Evolutionary conservation across 2,113 vertebrate species (phyloP), one percentile per base, ranked within the genome.

Genomic region (Gambusia holbrooki): DNA sequence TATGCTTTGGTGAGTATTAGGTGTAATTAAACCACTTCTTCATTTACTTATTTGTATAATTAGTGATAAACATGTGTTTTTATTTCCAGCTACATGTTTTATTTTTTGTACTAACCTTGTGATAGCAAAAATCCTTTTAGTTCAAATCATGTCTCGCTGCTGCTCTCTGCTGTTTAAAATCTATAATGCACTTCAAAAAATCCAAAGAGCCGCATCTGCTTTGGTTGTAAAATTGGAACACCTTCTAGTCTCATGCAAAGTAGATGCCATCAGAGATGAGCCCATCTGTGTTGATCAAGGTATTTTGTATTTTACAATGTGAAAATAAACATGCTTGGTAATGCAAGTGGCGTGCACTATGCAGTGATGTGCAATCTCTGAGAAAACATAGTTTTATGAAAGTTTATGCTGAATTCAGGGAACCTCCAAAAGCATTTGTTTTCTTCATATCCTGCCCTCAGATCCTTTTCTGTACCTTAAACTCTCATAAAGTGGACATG

Each of bases 401-500:
- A 17, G 13, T 51, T 30, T 65, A 17, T 33, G 25, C 32, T 33
- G 25, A 0, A 73, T 10, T 32, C 17, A 48, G 10, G 15, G 25
- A 12, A 22, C 17, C 4, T 22, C 9, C 6, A 63, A 45, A 42
- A 25, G 30, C 19, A 30, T 9, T 15, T 33, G 2, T 9, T 67
- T 48, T 13, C 2, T 48, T 28, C 0, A 54, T 76, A 13, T 29
- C 19, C 1, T 37, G 13, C 37, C 27, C 28, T 32, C 90, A 99
- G 98, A 99, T 99, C 86, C 90, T 99, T 17, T 99, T 99, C 85
- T 99, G 98, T 86, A 99, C 98, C 6, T 94, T 99, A 35, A 99
- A 99, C 91, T 98, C 98, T 0, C 97, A 99, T 85, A 99, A 98
- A 69, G 97, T 99, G 78, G 98, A 99, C 93, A 99, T 99, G 98